Evolutionary conservation across 2,797 vertebrate species (phyloP), one percentile per base, ranked within the genome.

Genomic region (Peromyscus eremicus): DNA sequence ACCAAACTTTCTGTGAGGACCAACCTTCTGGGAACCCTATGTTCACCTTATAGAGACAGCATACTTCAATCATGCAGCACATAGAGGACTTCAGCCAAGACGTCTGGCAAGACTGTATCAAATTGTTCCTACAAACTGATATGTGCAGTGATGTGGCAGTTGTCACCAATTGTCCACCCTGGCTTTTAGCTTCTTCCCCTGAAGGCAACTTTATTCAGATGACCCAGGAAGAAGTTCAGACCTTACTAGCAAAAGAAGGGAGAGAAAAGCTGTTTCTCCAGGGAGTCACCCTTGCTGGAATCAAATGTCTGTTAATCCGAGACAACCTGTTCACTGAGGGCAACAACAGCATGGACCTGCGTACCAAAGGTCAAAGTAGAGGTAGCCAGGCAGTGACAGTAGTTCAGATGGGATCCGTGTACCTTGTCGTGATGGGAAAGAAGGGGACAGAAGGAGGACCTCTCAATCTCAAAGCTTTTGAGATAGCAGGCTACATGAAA

Each of bases 401-500:
- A 13, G 7, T 95, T 95, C 89, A 97, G 60, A 97, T 97, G 0
- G 79, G 92, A 11, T 94, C 97, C 23, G 93, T 97, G 10, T 97
- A 96, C 73, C 89, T 98, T n/a, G 97, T 98, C n/a, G 88, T 98
- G 25, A 91, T 98, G 75, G 98, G 98, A 10, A 60, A 95, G 91
- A 97, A 91, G 91, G 97, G 97, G 77, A 92, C 87, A 75, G 95
- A 97, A 79, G 96, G 97, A 89, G 97, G 96, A 32, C 96, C 92
- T 7, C 87, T 98, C 73, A 97, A 97, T 49, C 86, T 98, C 70
- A 98, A 98, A 93, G 96, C 97, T 80, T 98, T 98, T 92, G 95
- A 98, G 81, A 96, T 94, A 66, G 94, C 92, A 10, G 34, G n/a
- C 79, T 96, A 92, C 62, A 93, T 98, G 46, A 94, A 70, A 89